phyloP scores from a whole-genome alignment of 2,113 vertebrate genomes.

The Nothoprocta perdicaria region DNA sequence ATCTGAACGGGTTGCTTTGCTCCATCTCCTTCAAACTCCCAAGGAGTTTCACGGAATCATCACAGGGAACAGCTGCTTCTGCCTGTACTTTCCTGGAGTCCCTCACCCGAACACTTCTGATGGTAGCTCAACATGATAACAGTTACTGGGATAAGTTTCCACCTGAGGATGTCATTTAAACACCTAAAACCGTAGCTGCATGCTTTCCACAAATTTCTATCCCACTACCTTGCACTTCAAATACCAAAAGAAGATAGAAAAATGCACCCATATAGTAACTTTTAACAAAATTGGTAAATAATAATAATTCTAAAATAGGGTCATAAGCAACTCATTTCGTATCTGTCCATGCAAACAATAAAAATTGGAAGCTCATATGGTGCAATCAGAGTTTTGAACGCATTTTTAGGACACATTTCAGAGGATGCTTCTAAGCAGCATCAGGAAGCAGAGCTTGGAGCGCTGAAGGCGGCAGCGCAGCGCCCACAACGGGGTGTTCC shows the following conservation, averaged over 20 bases:
- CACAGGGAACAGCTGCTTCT: neutral
- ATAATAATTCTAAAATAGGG: neutral
- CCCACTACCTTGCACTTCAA: neutral
- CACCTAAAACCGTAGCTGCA: rapidly evolving
- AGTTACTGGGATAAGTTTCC: neutral
- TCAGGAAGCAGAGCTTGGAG: rapidly evolving
- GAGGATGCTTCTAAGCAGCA: rapidly evolving
- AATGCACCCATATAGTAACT: neutral
- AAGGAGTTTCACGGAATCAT: rapidly evolving
- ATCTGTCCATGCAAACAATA: rapidly evolving
- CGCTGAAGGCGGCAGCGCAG: rapidly evolving
- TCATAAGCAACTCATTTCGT: rapidly evolving
- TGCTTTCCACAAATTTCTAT: neutral
- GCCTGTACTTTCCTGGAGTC: rapidly evolving
- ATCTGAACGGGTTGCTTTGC: rapidly evolving
- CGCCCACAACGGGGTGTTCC: rapidly evolving
- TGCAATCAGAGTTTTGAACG: neutral
- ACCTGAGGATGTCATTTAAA: neutral
- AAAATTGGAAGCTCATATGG: rapidly evolving
- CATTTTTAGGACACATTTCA: rapidly evolving
- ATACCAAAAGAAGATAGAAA: neutral
- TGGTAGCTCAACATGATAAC: neutral
- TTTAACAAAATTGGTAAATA: neutral
- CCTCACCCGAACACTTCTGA: rapidly evolving
- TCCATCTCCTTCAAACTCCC: neutral